Conservation (phyloP, 2,113 vertebrate genomes). For the Pavo muticus region DNA sequence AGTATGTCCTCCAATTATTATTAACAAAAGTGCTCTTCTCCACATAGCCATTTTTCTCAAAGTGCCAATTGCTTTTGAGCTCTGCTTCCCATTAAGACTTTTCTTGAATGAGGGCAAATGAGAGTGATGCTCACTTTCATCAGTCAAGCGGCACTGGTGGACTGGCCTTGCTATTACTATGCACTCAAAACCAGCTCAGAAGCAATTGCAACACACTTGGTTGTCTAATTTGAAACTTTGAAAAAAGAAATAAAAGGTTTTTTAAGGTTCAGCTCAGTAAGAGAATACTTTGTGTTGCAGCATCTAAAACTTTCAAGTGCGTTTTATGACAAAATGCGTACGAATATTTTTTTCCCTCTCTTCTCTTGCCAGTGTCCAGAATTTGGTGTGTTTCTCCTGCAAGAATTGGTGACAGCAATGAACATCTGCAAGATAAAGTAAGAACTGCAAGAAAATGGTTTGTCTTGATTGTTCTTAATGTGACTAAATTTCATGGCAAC, state of each 20-base stretch:
- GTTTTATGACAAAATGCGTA: constrained; percentile 17
- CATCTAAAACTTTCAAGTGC: constrained; percentile 46
- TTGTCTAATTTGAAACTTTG: constrained; percentile 49
- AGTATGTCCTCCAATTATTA: constrained; percentile 59
- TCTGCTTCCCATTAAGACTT: constrained; percentile 63
- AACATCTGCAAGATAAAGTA: background rate
- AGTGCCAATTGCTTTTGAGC: constrained; percentile 63
- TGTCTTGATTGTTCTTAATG: background rate
- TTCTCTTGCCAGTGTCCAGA: background rate
- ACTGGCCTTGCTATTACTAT: constrained; percentile 51
- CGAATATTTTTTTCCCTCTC: background rate
- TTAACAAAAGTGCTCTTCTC: constrained; percentile 65
- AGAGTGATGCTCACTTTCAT: constrained; percentile 65
- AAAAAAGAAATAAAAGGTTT: constrained; percentile 9
- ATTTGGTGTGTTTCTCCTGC: background rate
- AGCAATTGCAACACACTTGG: constrained; percentile 56
- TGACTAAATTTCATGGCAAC: background rate
- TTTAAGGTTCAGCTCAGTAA: constrained; percentile 1
- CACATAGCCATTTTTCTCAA: constrained; percentile 49
- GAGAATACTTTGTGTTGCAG: background rate
- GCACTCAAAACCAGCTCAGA: constrained; percentile 55
- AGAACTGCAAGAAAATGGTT: background rate
- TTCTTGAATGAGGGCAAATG: constrained; percentile 66
- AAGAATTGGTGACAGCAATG: background rate
- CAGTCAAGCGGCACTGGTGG: background rate